Conservation (phyloP, 2,888 invertebrate species). For the Ophonus ardosiacus region DNA sequence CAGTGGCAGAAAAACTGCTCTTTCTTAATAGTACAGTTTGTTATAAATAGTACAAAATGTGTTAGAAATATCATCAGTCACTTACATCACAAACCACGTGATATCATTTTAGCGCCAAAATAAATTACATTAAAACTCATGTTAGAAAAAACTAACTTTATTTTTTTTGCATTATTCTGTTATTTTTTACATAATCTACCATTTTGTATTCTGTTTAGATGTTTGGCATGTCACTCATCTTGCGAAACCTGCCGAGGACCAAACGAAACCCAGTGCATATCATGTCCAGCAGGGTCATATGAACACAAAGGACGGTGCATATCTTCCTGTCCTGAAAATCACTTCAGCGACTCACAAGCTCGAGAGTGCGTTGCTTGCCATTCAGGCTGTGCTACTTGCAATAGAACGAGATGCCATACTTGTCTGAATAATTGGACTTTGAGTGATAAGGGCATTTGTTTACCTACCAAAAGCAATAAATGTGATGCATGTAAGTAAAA, state of each 20-base stretch:
- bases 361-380: constrained; percentile 89
- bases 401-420: constrained; percentile 84
- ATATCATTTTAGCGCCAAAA: too few relatives aligned
- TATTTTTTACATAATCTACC: neutral
- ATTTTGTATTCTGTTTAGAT: constrained; percentile 75
- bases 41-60: too few relatives aligned
- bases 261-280: constrained; percentile 87
- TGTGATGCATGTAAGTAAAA: constrained; percentile 80
- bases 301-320: constrained; percentile 86
- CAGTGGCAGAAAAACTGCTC: too few relatives aligned
- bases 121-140: too few relatives aligned
- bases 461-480: constrained; percentile 83
- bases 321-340: constrained; percentile 84
- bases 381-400: constrained; percentile 87
- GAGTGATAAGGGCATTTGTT: constrained; percentile 86
- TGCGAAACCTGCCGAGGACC: constrained; percentile 90
- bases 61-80: too few relatives aligned
- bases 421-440: constrained; percentile 87
- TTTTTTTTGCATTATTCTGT: too few relatives aligned
- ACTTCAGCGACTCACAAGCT: constrained; percentile 87
- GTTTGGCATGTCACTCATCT: constrained; percentile 86
- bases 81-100: too few relatives aligned
- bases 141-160: too few relatives aligned
- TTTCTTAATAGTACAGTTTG: too few relatives aligned
- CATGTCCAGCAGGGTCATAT: constrained; percentile 86